phyloP scores from a whole-genome alignment of 2,113 vertebrate genomes.

The Anolis carolinensis region DNA sequence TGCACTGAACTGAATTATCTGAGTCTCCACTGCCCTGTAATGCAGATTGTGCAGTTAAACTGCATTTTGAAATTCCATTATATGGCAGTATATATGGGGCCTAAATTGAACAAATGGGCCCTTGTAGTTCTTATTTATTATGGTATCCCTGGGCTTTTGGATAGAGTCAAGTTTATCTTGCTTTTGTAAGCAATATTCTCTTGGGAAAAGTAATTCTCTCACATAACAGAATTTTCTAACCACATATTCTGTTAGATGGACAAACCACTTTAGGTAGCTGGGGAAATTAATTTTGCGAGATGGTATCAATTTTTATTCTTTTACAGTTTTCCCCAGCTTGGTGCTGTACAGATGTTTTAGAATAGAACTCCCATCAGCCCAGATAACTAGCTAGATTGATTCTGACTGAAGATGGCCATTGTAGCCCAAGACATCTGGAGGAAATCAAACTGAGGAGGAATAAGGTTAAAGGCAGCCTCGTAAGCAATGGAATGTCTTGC shows the following conservation, averaged over 20 bases:
- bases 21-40: no score
- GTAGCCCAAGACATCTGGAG: no score
- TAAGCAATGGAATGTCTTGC: not conserved
- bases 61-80: no score
- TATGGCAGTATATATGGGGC: no score
- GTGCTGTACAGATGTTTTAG: not conserved
- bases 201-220: not conserved
- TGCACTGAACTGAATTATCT: no score
- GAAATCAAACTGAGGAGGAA: not conserved
- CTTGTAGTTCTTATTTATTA: no score
- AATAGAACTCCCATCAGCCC: not conserved
- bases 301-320: not conserved
- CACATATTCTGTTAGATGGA: constrained; percentile 8
- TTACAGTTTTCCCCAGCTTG: not conserved
- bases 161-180: not conserved
- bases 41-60: no score
- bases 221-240: not conserved
- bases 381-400: no score
- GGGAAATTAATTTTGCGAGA: not conserved
- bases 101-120: no score
- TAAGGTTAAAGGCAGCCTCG: not conserved
- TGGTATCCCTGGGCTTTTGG: not conserved
- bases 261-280: not conserved
- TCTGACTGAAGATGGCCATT: no score
- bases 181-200: not conserved